Base-by-base conservation (phyloP, 2,797 vertebrate species). In the Channa striata region DNA sequence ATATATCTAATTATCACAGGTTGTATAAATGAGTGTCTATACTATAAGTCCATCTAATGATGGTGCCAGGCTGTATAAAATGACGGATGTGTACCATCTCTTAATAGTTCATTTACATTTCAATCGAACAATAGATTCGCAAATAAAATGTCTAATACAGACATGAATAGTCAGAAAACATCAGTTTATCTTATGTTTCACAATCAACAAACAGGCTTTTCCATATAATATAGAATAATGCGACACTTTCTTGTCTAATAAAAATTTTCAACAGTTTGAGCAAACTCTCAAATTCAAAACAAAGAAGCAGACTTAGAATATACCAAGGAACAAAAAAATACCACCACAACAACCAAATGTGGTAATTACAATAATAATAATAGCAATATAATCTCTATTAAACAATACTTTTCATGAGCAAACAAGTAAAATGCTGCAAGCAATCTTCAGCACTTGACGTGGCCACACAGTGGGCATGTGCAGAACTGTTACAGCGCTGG, bases 111-210 rank as follows among this genome's bases (percentile, higher is more conserved):
- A 96, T 97, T 96, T 97, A 97, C 95, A 97, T 95, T 96, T 98
- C 96, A 98, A 99, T 97, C 96, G 95, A 98, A 98, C 95, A 98
- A 97, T 97, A 98, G 97, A 97, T 97, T 98, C 90, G 95, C 96
- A 97, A 98, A 97, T 95, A 96, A 99, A 97, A 96, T 97, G 97
- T 98, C 97, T 98, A 98, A 99, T 98, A 98, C 97, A 98, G 97
- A 99, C 97, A 95, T 98, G 95, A 93, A 96, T 97, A 97, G 96
- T 96, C 95, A 82, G 78, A 89, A 96, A 96, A 97, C 93, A 95
- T 95, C 92, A 95, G 94, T 94, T 96, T 95, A 94, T 95, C 95
- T 95, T 95, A 92, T 87, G 94, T 95, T 96, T 95, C 95, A 96
- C 96, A 94, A 95, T 96, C 93, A 95, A 96, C 95, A 94, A 96